These are phyloP conservation scores for Molanna angustata DNA, from an alignment of 2,888 invertebrate genomes.

Conservation along the genomic window DNA sequence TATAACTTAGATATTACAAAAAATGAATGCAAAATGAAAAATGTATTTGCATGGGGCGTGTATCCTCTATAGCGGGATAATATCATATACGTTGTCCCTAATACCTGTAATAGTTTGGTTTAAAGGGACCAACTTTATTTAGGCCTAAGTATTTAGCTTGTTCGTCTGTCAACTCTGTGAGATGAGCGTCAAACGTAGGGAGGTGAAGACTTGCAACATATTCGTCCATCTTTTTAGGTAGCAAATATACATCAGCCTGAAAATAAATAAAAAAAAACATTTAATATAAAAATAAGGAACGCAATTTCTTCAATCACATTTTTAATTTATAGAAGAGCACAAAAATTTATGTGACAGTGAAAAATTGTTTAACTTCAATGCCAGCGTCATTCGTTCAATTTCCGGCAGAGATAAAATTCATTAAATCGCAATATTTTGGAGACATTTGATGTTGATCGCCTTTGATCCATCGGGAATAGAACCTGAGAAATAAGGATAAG, in stretches of 20 bases:
- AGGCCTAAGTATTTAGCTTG: slow-evolving; percentile 97
- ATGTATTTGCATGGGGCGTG: neutral
- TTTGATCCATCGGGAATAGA: too few relatives aligned
- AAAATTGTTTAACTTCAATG: too few relatives aligned
- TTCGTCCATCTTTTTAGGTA: slow-evolving; percentile 99
- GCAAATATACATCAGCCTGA: slow-evolving; percentile 88
- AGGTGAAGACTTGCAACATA: slow-evolving; percentile 96
- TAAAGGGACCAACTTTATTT: slow-evolving; percentile 97
- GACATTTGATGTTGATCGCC: too few relatives aligned
- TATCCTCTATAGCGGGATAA: neutral
- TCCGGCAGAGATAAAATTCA: too few relatives aligned
- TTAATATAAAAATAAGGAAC: neutral
- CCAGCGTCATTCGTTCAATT: too few relatives aligned
- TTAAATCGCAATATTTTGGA: too few relatives aligned
- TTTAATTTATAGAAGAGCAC: too few relatives aligned
- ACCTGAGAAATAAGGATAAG: too few relatives aligned
- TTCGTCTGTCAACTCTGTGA: slow-evolving; percentile 93
- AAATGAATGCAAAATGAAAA: neutral
- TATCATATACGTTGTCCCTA: slow-evolving; percentile 6
- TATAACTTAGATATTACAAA: neutral
- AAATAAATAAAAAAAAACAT: slow-evolving; percentile 9
- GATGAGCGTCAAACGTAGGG: slow-evolving; percentile 95
- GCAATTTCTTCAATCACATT: too few relatives aligned
- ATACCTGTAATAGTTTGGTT: slow-evolving; percentile 97
- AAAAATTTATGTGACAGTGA: too few relatives aligned